Base-by-base conservation (phyloP, 1,140 invertebrate genomes). In the Lordiphosa clarofinis region DNA sequence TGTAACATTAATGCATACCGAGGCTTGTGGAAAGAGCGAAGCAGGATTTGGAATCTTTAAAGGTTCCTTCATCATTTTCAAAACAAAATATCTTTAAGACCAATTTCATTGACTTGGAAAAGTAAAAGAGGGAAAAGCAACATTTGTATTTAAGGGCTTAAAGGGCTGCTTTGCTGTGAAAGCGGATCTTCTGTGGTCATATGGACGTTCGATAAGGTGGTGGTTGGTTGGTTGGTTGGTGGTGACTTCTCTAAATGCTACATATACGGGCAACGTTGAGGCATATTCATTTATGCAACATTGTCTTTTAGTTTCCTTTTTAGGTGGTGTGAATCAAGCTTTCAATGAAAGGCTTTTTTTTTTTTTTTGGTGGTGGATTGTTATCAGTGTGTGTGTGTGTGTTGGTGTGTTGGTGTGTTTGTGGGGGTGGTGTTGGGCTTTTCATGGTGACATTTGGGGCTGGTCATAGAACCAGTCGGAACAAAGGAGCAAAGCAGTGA, bases 251-350 rank as follows among this genome's bases (percentile, higher is more conserved):
- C 31, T 48, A 48, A 19, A 48, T 36, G 24, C 13, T 13, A 15
- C 15, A n/a, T n/a, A 15, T 15, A 15, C 15, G 15, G 15, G 15
- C 15, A 15, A 13, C 37, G 24, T 13, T 7, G 21, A 44, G 42
- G 28, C 28, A 44, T 44, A 46, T 46, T 46, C 43, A 46, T 46
- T 46, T 46, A 46, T 46, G 21, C 43, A 46, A 46, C 43, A 46
- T 46, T 46, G 43, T 46, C 43, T 46, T 46, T 46, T 46, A 46
- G 43, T 46, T 46, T 46, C 43, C 43, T 46, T 46, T 46, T 46
- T 46, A 7, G 24, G 43, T 46, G 43, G 43, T 46, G 43, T 46
- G 24, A 46, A 46, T 46, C 19, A 46, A 46, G 43, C 43, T 46
- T 46, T 46, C 43, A 28, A 7, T 33, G 43, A 44, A 31, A 46